Evolutionary conservation across 1,140 invertebrate genomes (phyloP).

Genomic region (Aphaenogaster ashmeadi): DNA sequence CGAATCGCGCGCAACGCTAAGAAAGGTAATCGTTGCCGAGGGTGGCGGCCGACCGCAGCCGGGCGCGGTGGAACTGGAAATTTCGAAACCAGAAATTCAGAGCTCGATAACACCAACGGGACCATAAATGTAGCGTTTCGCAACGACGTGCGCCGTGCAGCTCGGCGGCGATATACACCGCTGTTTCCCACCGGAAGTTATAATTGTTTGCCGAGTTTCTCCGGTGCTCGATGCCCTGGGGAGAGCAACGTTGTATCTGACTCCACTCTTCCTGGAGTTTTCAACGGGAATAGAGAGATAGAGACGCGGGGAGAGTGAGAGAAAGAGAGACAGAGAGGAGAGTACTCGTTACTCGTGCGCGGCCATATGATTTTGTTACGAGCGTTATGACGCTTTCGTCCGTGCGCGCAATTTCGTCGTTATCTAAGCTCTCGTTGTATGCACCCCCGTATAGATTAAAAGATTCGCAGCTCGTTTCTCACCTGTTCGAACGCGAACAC

Average conservation of each 20-base stretch:
- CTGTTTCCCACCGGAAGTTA: conserved; percentile 82
- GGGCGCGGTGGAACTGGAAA: conserved; percentile 67
- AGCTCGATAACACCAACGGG: conserved; percentile 76
- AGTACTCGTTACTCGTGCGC: conserved; percentile 22
- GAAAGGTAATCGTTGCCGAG: conserved; percentile 58
- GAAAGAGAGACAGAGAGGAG: neutral
- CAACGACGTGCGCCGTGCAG: conserved; percentile 76
- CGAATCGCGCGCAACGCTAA: conserved; percentile 50
- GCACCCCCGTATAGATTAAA: conserved; percentile 27
- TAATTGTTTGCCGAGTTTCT: conserved; percentile 83
- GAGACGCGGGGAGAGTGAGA: neutral
- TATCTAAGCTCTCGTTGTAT: neutral
- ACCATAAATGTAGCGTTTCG: conserved; percentile 80
- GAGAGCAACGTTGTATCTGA: conserved; percentile 42
- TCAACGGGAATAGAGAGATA: neutral
- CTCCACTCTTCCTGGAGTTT: conserved; percentile 43
- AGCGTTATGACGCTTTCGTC: conserved; percentile 28
- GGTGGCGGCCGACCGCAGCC: conserved; percentile 59
- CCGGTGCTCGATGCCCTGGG: conserved; percentile 71
- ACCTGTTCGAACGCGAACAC: neutral
- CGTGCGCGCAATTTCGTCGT: neutral
- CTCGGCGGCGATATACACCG: conserved; percentile 61
- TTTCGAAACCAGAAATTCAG: conserved; percentile 77
- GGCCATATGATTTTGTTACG: conserved; percentile 35
- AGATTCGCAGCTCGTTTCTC: neutral